A percentile compares a stretch with the other conserved stretches of the same genome.
phyloP scores from a whole-genome alignment of 2,797 vertebrate genomes.

The Notoglanidium macrostoma region DNA sequence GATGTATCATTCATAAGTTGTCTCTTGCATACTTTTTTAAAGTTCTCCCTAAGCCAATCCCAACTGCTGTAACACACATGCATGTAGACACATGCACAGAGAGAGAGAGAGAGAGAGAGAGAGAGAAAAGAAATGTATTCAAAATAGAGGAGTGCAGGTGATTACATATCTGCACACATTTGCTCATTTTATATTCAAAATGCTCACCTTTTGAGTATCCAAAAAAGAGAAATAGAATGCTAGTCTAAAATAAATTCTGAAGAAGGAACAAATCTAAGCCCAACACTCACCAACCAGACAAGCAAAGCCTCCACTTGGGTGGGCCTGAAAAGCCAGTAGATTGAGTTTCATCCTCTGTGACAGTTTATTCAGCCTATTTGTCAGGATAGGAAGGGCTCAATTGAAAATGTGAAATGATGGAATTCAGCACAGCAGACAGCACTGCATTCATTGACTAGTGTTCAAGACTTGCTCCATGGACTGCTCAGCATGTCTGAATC shows the following conservation, averaged over 20 bases:
- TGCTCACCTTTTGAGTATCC: neutral
- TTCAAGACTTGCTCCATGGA: constrained; percentile 5
- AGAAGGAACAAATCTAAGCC: constrained; percentile 8
- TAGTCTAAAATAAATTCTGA: neutral
- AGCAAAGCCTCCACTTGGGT: constrained; percentile 29
- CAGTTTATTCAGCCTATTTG: constrained; percentile 38
- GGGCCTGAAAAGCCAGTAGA: constrained; percentile 20
- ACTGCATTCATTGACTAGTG: neutral
- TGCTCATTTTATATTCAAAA: neutral
- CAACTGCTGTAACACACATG: constrained; percentile 14
- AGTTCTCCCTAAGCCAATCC: constrained; percentile 22
- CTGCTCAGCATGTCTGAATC: neutral
- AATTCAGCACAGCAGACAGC: constrained; percentile 27
- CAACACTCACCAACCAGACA: constrained; percentile 16
- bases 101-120: constrained; percentile 1
- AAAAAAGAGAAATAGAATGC: neutral
- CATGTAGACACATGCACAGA: neutral
- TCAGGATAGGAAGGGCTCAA: constrained; percentile 33
- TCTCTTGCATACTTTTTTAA: constrained; percentile 36
- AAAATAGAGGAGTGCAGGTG: neutral
- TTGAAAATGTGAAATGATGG: constrained; percentile 31
- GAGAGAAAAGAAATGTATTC: neutral
- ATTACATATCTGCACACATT: neutral
- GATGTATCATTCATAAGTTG: constrained; percentile 51
- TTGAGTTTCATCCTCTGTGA: constrained; percentile 44